A percentile compares a stretch with the other conserved stretches of the same genome.
phyloP scores from a whole-genome alignment of 1,140 invertebrate species.

The Eupristina koningsbergeri region DNA sequence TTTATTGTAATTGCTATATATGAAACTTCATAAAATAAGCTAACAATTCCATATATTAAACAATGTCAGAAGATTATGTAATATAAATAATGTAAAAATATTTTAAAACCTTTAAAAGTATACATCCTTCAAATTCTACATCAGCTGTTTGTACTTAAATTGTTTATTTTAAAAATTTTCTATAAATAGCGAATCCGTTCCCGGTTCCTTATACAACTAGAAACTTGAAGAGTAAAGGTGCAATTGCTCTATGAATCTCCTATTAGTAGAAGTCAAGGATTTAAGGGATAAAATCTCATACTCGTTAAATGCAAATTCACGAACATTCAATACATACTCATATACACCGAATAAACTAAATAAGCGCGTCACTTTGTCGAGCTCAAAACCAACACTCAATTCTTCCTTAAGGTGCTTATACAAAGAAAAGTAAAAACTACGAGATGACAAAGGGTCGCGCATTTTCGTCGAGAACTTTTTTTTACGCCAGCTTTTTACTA shows the following conservation, averaged over 20 bases:
- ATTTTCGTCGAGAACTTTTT: slow-evolving; percentile 34
- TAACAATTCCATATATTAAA: not conserved
- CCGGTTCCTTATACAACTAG: slow-evolving; percentile 33
- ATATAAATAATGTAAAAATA: slow-evolving; percentile 19
- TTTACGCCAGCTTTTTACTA: slow-evolving; percentile 47
- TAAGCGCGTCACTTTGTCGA: slow-evolving; percentile 29
- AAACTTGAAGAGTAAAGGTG: slow-evolving; percentile 32
- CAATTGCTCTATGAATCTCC: slow-evolving; percentile 43
- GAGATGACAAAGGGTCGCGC: slow-evolving; percentile 34
- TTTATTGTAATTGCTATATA: slow-evolving; percentile 7
- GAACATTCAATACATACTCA: slow-evolving; percentile 7
- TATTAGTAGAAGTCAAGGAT: slow-evolving; percentile 41
- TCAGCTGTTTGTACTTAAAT: not conserved
- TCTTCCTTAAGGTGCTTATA: slow-evolving; percentile 26
- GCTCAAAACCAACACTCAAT: not conserved
- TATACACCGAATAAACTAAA: slow-evolving; percentile 35
- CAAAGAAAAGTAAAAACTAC: not conserved
- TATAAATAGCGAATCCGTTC: slow-evolving; percentile 45
- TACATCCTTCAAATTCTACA: slow-evolving; percentile 11
- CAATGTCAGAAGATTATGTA: not conserved
- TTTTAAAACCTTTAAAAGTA: slow-evolving; percentile 21
- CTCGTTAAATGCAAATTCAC: slow-evolving; percentile 33
- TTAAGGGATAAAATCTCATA: slow-evolving; percentile 41
- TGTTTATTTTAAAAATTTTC: slow-evolving; percentile 3
- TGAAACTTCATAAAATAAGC: slow-evolving; percentile 27